Conservation (phyloP, 2,113 vertebrate species). For the Campylomormyrus numenius region DNA sequence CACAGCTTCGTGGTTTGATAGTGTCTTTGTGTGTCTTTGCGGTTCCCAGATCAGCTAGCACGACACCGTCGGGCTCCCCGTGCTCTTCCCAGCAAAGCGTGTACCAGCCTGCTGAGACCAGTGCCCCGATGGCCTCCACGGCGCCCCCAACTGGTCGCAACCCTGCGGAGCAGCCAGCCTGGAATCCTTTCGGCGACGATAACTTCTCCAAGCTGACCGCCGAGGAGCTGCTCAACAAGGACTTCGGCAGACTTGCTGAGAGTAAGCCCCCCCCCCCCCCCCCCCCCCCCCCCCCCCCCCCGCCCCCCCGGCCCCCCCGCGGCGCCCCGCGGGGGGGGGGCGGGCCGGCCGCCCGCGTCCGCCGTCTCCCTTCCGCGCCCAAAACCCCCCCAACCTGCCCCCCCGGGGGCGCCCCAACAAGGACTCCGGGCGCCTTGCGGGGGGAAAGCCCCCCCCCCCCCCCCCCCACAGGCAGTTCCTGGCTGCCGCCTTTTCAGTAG, state of each 20-base stretch:
- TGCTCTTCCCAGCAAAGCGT: slow-evolving; percentile 67
- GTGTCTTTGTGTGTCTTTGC: slow-evolving; percentile 23
- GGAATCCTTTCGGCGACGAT: slow-evolving; percentile 97
- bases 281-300: neutral
- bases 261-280: slow-evolving; percentile 54
- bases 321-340: too few species aligned
- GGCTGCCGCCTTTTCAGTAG: neutral
- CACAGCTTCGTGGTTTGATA: neutral
- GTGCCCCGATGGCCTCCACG: slow-evolving; percentile 6
- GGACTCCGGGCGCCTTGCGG: too few species aligned
- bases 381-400: too few species aligned
- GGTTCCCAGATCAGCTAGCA: slow-evolving; percentile 82
- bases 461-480: neutral
- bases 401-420: too few species aligned
- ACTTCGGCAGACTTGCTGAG: slow-evolving; percentile 87
- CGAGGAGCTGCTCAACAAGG: slow-evolving; percentile 94
- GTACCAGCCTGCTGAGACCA: slow-evolving; percentile 50
- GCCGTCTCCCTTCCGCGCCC: too few species aligned
- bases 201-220: slow-evolving; percentile 97
- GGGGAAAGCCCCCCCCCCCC: neutral
- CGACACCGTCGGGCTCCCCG: slow-evolving; percentile 84
- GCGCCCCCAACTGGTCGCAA: slow-evolving; percentile 15
- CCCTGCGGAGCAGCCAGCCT: slow-evolving; percentile 62
- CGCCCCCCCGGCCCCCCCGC: too few species aligned
- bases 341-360: too few species aligned